Evolutionary conservation across 2,888 invertebrate genomes (phyloP), one percentile per base, ranked within the genome.

Genomic region (Poecilus cupreus): DNA sequence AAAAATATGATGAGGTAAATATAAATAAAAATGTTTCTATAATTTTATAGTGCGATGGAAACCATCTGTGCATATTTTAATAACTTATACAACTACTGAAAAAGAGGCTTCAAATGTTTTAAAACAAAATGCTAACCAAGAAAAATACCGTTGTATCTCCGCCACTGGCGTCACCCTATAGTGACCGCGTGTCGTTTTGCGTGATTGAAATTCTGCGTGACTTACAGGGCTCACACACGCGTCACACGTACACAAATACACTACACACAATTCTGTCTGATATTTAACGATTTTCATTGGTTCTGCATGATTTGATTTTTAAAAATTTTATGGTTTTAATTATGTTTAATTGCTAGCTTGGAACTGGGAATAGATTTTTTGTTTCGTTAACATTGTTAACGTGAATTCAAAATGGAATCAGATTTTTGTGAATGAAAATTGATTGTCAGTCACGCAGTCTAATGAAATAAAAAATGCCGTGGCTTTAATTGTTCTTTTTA

Each of bases 241-340:
- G 76, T 77, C 20, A 76, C 57, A 18, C 32, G 37, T 60, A 60
- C 10, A 39, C 39, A 76, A 54, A 74, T 32, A 32, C 51, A 75
- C 18, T 16, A 49, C 22, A 49, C 46, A 72, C 46, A n/a, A 13
- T 37, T 77, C 20, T 37, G 20, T 60, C 54, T 57, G 22, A 60
- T 77, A 76, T 77, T 76, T 77, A 77, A 77, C 76, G 57, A 77
- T 54, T 32, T 75, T 16, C 37, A 75, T 75, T 57, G 57, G 37
- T 57, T 77, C 16, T 39, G 26, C 22, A 39, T 37, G 76, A 39
- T 77, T 57, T 60, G 39, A 32, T 37, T 57, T 37, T 57, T 77
- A 8, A 54, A 77, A 60, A 43, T 60, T 60, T 60, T 60, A 60
- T 60, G 60, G 13, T n/a, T 60, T 60, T 60, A 60, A 57, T 57